Base-by-base conservation (phyloP, 2,113 vertebrate genomes). In the Circaetus cinerascens region DNA sequence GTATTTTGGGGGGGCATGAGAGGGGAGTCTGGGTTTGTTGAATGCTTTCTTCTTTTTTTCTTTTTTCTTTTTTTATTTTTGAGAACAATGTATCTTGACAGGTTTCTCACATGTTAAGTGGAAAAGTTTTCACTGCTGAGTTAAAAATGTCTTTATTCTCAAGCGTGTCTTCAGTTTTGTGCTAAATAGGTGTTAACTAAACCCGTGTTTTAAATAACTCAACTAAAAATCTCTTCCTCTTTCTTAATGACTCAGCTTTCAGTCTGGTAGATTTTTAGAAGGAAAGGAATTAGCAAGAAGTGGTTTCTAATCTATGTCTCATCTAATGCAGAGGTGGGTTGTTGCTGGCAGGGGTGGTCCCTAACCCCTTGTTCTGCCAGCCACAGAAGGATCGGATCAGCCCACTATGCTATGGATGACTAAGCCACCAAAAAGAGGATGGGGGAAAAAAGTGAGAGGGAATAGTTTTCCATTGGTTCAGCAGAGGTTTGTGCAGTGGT, bases 181-280 rank as follows among this genome's bases (percentile, higher is more conserved):
- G 2, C 73, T 86, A 60, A 94, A 92, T 81, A 71, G 59, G n/a
- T 77, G 67, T 73, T 95, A 93, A 90, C 59, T 87, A 69, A 92
- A 90, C 71, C 71, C 8, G 0, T 40, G 81, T 88, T 93, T 95
- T 93, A 95, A 97, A 94, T 94, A 94, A 45, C 75, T 63, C 20
- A 9, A 2, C 50, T 82, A 18, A 73, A 87, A 93, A 77, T 74
- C 50, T 92, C 36, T 94, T 96, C 76, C 48, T 94, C 86, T 94
- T 97, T 95, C 75, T 88, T 64, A 88, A 5, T 96, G 92, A 95
- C 85, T 92, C 92, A 95, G 72, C 72, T 95, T 95, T 94, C 72
- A 78, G 72, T 83, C 67, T 95, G 55, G 18, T 90, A 55, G 64
- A 11, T 23, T 86, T 76, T 92, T 30, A 71, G 41, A 90, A 88